A percentile compares a stretch with the other conserved stretches of the same genome.
Conservation (phyloP, 2,888 invertebrate genomes). For the Diaphora mendica region DNA sequence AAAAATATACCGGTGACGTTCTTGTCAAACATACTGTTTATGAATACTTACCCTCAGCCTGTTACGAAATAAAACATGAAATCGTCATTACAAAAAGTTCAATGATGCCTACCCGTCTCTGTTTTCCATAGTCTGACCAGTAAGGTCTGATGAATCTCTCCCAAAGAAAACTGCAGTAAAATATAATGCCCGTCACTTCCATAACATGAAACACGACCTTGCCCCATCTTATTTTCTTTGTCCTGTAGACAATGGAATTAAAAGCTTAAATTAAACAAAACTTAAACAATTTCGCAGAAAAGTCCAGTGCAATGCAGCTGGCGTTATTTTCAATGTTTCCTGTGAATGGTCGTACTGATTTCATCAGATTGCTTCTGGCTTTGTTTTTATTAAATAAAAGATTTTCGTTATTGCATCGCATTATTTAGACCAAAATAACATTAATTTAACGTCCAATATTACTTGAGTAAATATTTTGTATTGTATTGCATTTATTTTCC, state of each 20-base stretch:
- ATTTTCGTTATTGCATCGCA: background rate
- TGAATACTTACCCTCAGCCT: too few species aligned
- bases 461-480: too few species aligned
- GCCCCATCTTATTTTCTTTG: conserved; percentile 90
- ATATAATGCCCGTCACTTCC: conserved; percentile 92
- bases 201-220: conserved; percentile 89
- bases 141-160: conserved; percentile 91
- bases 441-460: background rate
- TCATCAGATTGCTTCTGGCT: conserved; percentile 1
- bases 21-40: too few species aligned
- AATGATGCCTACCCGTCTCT: conserved; percentile 60
- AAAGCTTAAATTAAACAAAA: conserved; percentile 10
- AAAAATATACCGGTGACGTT: too few species aligned
- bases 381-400: background rate
- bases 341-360: background rate
- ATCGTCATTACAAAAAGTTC: conserved; percentile 6
- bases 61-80: background rate
- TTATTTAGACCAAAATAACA: background rate
- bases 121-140: conserved; percentile 89
- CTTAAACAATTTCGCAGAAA: background rate
- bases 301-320: background rate
- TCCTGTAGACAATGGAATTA: conserved; percentile 82
- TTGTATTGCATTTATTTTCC: too few species aligned
- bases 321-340: conserved; percentile 1
- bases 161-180: conserved; percentile 93